Evolutionary conservation across 2,113 vertebrate genomes (phyloP).

Genomic region (Pogonocichla stellata): DNA sequence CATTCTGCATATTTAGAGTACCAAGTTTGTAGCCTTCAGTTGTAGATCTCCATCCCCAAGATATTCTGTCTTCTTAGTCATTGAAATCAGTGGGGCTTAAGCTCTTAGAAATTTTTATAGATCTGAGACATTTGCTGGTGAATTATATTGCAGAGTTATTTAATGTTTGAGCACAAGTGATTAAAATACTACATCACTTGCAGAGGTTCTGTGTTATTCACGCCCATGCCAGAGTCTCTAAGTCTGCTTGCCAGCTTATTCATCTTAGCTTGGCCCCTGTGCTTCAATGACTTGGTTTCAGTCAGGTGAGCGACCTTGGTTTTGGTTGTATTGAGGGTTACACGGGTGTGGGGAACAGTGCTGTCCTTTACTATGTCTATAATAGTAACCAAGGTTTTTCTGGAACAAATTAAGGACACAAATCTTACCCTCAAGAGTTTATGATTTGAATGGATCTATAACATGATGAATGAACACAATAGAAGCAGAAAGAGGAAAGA

Average conservation of each 20-base stretch:
- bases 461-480: constrained; percentile 46
- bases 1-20: not conserved
- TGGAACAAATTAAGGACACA: constrained; percentile 35
- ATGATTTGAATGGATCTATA: constrained; percentile 61
- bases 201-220: not conserved
- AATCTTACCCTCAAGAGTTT: constrained; percentile 44
- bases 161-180: not conserved
- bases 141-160: not conserved
- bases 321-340: not conserved
- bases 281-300: not conserved
- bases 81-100: not conserved
- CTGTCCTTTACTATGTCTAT: not conserved
- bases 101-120: not conserved
- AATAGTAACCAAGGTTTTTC: not conserved
- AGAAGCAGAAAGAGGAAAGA: constrained; percentile 30
- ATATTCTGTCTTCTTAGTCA: not conserved
- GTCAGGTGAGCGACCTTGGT: not conserved
- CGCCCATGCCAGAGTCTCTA: not conserved
- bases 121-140: not conserved
- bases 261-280: not conserved
- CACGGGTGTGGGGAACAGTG: not conserved
- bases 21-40: not conserved
- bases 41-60: not conserved
- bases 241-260: not conserved
- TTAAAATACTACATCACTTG: not conserved